Percentiles rank a stretch among this genome's conserved stretches.
phyloP scores from a whole-genome alignment of 2,797 vertebrate genomes.

The Menidia menidia region DNA sequence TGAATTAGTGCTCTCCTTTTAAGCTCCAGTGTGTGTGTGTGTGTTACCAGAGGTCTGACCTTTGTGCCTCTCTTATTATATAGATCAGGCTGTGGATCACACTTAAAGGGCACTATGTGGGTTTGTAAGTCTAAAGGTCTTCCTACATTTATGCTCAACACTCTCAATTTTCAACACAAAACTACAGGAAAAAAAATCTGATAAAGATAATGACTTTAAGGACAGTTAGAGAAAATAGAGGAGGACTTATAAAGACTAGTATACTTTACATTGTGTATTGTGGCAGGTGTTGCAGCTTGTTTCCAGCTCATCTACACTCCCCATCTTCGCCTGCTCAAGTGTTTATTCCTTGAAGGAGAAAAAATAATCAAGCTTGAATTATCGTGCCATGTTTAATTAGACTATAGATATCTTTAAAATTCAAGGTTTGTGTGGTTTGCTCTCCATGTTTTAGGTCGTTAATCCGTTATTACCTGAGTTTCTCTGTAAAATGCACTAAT shows the following conservation, averaged over 20 bases:
- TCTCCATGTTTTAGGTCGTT: not conserved
- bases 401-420: too few relatives aligned
- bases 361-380: not conserved
- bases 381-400: too few relatives aligned
- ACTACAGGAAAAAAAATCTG: not conserved
- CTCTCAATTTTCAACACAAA: not conserved
- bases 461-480: not conserved
- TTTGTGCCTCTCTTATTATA: slow-evolving; percentile 7
- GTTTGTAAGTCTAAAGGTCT: not conserved
- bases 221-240: not conserved
- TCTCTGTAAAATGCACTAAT: not conserved
- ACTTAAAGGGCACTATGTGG: not conserved
- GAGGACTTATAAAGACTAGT: not conserved
- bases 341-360: not conserved
- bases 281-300: not conserved
- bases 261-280: not conserved
- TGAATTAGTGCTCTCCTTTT: slow-evolving; percentile 76
- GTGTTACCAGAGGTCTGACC: slow-evolving; percentile 31
- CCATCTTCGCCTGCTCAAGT: not conserved
- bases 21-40: slow-evolving; percentile 44
- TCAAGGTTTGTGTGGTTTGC: not conserved
- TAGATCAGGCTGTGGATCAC: slow-evolving; percentile 2
- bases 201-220: not conserved
- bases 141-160: not conserved
- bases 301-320: not conserved